These are phyloP conservation scores for Phalacrocorax aristotelis DNA, from an alignment of 2,113 vertebrate genomes.

Conservation along the genomic window DNA sequence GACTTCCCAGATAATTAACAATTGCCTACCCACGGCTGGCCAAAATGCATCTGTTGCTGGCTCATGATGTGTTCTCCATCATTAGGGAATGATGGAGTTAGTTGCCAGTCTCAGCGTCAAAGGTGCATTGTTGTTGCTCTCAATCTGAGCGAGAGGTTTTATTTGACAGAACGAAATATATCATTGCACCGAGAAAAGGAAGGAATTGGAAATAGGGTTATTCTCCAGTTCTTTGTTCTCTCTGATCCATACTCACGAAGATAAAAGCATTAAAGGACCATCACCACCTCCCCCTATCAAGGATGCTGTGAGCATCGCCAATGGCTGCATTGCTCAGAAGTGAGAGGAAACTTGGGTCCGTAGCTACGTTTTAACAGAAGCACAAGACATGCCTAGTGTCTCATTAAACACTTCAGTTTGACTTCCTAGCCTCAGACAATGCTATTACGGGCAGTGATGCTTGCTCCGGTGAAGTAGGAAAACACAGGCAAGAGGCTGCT, in stretches of 20 bases:
- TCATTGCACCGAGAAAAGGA: neutral
- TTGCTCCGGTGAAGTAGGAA: neutral
- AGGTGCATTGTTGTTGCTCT: neutral
- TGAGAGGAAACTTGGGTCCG: neutral
- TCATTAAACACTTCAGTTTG: neutral
- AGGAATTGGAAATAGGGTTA: neutral
- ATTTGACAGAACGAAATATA: neutral
- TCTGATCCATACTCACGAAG: neutral
- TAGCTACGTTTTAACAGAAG: neutral
- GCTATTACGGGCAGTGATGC: neutral
- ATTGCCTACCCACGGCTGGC: neutral
- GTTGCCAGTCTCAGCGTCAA: neutral
- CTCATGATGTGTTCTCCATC: neutral
- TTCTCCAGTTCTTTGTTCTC: neutral
- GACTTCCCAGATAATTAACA: neutral
- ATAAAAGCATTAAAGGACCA: neutral
- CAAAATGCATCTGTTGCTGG: fast-evolving
- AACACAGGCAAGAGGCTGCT: fast-evolving
- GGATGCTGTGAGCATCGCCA: neutral
- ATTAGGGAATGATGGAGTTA: neutral
- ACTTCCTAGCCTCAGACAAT: neutral
- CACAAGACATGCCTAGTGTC: neutral
- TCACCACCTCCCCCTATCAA: neutral
- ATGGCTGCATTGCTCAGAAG: neutral
- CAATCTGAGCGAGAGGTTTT: neutral